A percentile compares a stretch with the other conserved stretches of the same genome.
Evolutionary conservation across 2,113 vertebrate genomes (phyloP).

Genomic region (Phalacrocorax aristotelis): DNA sequence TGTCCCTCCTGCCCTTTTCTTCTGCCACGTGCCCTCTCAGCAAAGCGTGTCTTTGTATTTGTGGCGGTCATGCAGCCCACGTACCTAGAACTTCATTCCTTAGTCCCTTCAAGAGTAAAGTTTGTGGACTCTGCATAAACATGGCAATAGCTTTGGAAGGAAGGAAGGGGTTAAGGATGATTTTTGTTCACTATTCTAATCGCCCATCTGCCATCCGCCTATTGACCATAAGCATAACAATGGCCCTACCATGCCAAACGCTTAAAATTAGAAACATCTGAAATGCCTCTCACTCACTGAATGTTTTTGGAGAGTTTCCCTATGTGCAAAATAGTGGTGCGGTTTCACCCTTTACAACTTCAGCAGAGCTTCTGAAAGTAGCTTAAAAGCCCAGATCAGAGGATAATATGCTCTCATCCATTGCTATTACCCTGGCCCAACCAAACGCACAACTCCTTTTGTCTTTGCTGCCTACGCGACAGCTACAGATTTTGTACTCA

Average conservation of each 20-base stretch:
- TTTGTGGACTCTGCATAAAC: too few species aligned
- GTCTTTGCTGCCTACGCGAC: background rate
- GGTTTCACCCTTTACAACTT: background rate
- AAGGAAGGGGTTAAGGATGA: background rate
- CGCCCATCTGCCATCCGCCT: background rate
- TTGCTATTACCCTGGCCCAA: background rate
- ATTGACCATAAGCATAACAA: background rate
- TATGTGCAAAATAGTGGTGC: background rate
- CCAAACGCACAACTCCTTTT: background rate
- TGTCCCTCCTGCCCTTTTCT: too few species aligned
- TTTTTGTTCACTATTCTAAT: background rate
- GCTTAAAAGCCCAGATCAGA: background rate
- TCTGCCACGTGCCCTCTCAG: background rate
- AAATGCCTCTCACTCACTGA: background rate
- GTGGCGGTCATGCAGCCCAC: background rate
- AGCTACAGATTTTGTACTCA: conserved; percentile 16
- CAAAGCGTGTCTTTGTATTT: background rate
- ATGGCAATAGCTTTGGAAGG: background rate
- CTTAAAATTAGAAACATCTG: background rate
- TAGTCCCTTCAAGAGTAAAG: background rate
- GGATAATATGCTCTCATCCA: background rate
- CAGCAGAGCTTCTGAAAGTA: background rate
- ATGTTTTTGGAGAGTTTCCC: background rate
- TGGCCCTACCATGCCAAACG: background rate
- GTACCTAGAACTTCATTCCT: background rate